Evolutionary conservation across 2,797 vertebrate species (phyloP).

Genomic region (Peromyscus melanophrys): DNA sequence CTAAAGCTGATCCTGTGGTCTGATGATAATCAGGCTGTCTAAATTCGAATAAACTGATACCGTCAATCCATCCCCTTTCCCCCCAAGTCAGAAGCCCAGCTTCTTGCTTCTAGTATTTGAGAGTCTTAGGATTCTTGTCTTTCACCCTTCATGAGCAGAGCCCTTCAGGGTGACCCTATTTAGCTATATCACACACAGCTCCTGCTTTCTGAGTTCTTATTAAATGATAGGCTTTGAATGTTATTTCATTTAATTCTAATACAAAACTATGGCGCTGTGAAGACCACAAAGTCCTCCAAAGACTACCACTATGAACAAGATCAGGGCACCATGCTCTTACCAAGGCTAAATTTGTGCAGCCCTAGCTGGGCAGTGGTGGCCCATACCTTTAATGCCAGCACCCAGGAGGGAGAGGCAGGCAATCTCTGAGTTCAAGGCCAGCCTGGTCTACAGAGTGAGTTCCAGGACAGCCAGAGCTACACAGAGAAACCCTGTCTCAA

Average conservation of each 20-base stretch:
- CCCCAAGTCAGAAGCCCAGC: neutral
- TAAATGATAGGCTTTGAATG: neutral
- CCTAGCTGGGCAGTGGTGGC: neutral
- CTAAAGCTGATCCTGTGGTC: neutral
- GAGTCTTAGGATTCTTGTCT: neutral
- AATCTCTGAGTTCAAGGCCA: neutral
- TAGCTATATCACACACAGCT: neutral
- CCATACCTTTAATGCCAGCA: neutral
- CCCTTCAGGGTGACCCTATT: neutral
- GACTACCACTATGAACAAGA: neutral
- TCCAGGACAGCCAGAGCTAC: neutral
- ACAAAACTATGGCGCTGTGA: neutral
- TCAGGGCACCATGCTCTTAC: neutral
- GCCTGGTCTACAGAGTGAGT: neutral
- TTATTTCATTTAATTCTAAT: neutral
- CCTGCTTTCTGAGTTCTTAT: conserved; percentile 49
- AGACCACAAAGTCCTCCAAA: neutral
- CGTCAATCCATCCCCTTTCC: no score
- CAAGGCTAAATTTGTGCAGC: neutral
- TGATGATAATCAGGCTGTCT: neutral
- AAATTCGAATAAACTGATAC: neutral
- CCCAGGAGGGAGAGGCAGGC: neutral
- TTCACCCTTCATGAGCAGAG: neutral
- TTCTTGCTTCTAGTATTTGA: neutral
- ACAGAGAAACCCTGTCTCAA: neutral